Percentiles rank a stretch among this genome's conserved stretches.
Evolutionary conservation across 1,140 invertebrate species (phyloP).

Genomic region (Hesperophylax magnus): DNA sequence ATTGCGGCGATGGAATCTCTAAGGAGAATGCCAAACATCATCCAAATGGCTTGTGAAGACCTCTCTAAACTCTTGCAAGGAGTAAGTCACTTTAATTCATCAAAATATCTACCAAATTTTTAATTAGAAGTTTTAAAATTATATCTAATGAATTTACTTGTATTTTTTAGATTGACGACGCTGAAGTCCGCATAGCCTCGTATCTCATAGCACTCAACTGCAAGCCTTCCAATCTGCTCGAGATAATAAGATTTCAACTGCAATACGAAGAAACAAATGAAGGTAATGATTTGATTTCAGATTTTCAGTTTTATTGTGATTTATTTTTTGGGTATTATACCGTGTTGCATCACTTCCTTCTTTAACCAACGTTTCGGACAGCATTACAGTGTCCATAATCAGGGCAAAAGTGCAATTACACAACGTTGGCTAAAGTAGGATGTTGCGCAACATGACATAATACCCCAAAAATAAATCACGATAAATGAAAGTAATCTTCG

Average conservation of each 20-base stretch:
- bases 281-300: constrained; percentile 9
- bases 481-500: no score
- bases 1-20: constrained; percentile 3
- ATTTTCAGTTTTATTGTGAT: no score
- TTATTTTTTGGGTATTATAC: no score
- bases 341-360: no score
- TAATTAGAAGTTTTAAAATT: no score
- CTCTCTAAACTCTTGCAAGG: background rate
- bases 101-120: no score
- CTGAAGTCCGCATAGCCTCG: constrained; percentile 5
- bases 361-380: no score
- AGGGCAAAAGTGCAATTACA: no score
- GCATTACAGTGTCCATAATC: no score
- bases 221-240: background rate
- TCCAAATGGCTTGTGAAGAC: constrained; percentile 1
- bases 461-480: no score
- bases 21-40: background rate
- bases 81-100: background rate
- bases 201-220: background rate
- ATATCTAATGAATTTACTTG: background rate
- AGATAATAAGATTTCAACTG: constrained; percentile 7
- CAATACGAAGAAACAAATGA: constrained; percentile 32
- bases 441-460: no score
- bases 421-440: no score
- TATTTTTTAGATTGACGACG: background rate